These are phyloP conservation scores for Enteromius paludinosus DNA, from an alignment of 2,797 vertebrate species.

Conservation along the genomic window DNA sequence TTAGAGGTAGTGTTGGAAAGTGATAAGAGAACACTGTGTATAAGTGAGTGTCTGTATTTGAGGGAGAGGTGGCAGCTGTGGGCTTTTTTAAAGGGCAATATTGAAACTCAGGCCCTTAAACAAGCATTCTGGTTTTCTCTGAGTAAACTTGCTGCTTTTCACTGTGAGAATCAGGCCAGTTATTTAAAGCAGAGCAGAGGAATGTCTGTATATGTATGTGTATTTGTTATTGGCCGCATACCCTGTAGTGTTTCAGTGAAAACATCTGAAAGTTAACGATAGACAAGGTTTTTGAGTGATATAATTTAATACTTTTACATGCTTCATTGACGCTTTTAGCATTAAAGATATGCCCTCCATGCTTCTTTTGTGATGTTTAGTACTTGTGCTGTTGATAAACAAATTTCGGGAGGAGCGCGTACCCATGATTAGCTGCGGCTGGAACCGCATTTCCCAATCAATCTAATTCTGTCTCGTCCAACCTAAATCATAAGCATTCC, in stretches of 20 bases:
- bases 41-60: constrained; percentile 31
- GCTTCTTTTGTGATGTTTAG: constrained; percentile 5
- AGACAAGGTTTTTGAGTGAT: constrained; percentile 6
- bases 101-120: constrained; percentile 43
- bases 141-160: constrained; percentile 39
- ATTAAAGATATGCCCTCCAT: neutral
- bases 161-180: constrained; percentile 65
- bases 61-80: constrained; percentile 23
- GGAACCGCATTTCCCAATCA: too few species aligned
- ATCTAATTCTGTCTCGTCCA: too few species aligned
- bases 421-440: too few species aligned
- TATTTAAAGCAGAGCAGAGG: constrained; percentile 77
- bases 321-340: neutral
- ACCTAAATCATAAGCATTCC: too few species aligned
- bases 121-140: constrained; percentile 42
- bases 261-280: constrained; percentile 8
- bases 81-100: constrained; percentile 34
- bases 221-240: constrained; percentile 57
- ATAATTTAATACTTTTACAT: neutral
- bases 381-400: neutral
- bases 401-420: too few species aligned
- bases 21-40: constrained; percentile 58
- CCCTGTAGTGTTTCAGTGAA: constrained; percentile 51
- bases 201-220: constrained; percentile 63
- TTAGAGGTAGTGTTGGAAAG: constrained; percentile 62